phyloP scores from a whole-genome alignment of 2,113 vertebrate genomes.

The Mobula birostris region DNA sequence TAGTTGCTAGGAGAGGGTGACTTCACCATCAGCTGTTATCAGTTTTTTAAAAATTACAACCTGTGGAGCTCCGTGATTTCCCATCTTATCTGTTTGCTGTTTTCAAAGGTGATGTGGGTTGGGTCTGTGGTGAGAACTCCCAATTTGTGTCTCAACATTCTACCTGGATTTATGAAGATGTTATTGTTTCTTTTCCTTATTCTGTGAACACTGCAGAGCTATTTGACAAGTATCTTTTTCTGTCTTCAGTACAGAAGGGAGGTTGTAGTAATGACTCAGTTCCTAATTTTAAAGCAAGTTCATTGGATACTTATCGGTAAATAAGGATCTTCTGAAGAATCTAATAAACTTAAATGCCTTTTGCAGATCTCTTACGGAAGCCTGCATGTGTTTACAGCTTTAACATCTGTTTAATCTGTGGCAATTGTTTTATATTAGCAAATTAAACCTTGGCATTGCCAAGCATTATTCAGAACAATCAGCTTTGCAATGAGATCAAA shows the following conservation, averaged over 20 bases:
- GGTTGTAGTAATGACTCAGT: background rate
- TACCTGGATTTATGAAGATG: background rate
- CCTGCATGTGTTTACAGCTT: background rate
- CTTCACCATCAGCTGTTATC: slow-evolving; percentile 46
- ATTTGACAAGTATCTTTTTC: background rate
- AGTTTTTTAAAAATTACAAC: slow-evolving; percentile 54
- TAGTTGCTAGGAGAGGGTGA: slow-evolving; percentile 71
- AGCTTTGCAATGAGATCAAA: slow-evolving; percentile 46
- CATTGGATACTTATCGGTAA: background rate
- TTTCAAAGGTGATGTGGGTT: background rate
- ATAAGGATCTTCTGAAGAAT: background rate
- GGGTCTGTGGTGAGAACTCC: background rate
- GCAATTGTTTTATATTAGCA: background rate
- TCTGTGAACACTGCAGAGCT: background rate
- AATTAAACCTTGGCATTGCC: background rate
- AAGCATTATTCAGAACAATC: background rate
- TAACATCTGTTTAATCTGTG: background rate
- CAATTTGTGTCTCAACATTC: background rate
- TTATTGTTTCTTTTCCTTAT: background rate
- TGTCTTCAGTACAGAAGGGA: background rate
- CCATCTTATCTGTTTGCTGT: slow-evolving; percentile 44
- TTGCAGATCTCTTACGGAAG: background rate
- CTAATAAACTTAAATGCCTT: background rate
- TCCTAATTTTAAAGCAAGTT: background rate
- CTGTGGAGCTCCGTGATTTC: slow-evolving; percentile 56